phyloP scores from a whole-genome alignment of 1,140 invertebrate genomes.

The Portunus trituberculatus region DNA sequence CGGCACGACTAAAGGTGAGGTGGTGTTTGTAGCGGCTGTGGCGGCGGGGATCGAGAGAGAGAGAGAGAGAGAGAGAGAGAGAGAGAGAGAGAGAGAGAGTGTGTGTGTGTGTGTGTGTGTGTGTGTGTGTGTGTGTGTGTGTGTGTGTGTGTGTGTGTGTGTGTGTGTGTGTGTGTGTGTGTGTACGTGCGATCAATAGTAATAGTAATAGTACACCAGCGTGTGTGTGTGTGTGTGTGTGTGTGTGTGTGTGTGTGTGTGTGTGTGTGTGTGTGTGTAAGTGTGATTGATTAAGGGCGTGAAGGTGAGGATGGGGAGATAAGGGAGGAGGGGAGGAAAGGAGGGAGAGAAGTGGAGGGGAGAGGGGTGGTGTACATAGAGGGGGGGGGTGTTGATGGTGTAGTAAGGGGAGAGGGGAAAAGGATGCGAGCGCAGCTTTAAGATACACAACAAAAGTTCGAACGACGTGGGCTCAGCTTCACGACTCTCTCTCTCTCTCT shows the following conservation, averaged over 20 bases:
- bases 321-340: neutral
- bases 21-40: neutral
- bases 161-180: no score
- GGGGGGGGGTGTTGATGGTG: neutral
- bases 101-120: no score
- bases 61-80: no score
- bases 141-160: no score
- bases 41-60: neutral
- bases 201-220: no score
- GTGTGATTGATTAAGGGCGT: no score
- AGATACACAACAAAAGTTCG: constrained; percentile 22
- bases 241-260: no score
- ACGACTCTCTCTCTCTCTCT: constrained; percentile 25
- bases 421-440: neutral
- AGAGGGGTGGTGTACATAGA: neutral
- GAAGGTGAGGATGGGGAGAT: neutral
- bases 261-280: no score
- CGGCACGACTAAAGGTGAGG: neutral
- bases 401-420: neutral
- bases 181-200: no score
- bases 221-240: no score
- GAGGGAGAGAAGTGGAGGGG: neutral
- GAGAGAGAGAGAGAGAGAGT: no score
- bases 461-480: neutral
- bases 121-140: no score